Conservation (phyloP, 1,140 invertebrate genomes). For the Platorchestia sp. region DNA sequence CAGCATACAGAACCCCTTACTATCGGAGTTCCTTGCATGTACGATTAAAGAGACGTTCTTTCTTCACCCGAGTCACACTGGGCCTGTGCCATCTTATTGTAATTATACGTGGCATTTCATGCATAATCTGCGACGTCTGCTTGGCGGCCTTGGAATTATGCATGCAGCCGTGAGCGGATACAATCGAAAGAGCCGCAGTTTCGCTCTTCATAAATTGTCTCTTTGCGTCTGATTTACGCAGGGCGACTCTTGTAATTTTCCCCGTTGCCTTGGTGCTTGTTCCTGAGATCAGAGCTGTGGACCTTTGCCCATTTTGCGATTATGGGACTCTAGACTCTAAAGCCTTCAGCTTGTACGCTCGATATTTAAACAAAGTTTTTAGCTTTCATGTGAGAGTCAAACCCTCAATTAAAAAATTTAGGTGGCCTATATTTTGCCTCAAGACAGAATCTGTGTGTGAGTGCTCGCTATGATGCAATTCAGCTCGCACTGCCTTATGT, state of each 20-base stretch:
- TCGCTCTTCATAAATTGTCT: background rate
- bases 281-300: background rate
- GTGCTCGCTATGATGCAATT: background rate
- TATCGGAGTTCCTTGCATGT: background rate
- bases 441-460: background rate
- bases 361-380: background rate
- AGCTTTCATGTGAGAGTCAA: background rate
- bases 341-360: background rate
- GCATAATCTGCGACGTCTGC: background rate
- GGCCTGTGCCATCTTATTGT: background rate
- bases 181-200: too few relatives aligned
- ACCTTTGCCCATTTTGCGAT: too few relatives aligned
- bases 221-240: background rate
- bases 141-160: background rate
- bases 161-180: too few relatives aligned
- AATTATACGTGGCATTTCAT: background rate
- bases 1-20: too few relatives aligned
- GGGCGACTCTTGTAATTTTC: background rate
- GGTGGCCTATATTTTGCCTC: background rate
- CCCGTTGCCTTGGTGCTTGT: background rate
- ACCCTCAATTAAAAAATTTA: background rate
- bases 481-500: background rate
- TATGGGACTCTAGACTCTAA: background rate
- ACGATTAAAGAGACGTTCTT: background rate
- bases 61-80: background rate